Evolutionary conservation across 2,888 invertebrate genomes (phyloP), one percentile per base, ranked within the genome.

Genomic region (Drosophila kuntzei): DNA sequence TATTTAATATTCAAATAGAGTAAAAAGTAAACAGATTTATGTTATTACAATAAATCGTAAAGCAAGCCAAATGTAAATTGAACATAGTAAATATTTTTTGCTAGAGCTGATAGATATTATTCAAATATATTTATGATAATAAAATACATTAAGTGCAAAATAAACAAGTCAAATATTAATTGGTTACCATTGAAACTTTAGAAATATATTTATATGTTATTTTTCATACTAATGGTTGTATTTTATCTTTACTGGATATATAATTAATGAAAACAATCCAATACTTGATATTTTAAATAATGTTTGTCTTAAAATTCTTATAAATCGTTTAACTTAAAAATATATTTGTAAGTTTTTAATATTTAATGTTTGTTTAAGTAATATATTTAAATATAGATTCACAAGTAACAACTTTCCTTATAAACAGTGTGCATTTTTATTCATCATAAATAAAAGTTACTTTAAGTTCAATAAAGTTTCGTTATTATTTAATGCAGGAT

Each of bases 401-500:
- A n/a, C n/a, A n/a, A n/a, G n/a, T n/a, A n/a, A n/a, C n/a, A n/a
- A n/a, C n/a, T n/a, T n/a, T n/a, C n/a, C n/a, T n/a, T n/a, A n/a
- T n/a, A n/a, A n/a, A n/a, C n/a, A n/a, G n/a, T n/a, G n/a, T n/a
- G n/a, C n/a, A 22, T 27, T 9, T 25, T 22, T 25, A 25, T 25
- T 46, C 5, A 27, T 11, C 12, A 6, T 12, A 16, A 12, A 34
- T 32, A 34, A 34, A 34, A 32, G 20, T n/a, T 8, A 4, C 18
- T 20, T 20, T n/a, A n/a, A 34, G 25, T 50, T 20, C 9, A 29
- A 39, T 8, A 18, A 18, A 41, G 12, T 53, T 27, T 14, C 18
- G 1, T 58, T 47, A 18, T 41, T 39, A 39, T 53, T 53, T 27
- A 54, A 41, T 29, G 20, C 27, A 9, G n/a, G 9, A 41, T 18